Evolutionary conservation across 2,888 invertebrate genomes (phyloP), one percentile per base, ranked within the genome.

Genomic region (Entomobrya multifasciata): DNA sequence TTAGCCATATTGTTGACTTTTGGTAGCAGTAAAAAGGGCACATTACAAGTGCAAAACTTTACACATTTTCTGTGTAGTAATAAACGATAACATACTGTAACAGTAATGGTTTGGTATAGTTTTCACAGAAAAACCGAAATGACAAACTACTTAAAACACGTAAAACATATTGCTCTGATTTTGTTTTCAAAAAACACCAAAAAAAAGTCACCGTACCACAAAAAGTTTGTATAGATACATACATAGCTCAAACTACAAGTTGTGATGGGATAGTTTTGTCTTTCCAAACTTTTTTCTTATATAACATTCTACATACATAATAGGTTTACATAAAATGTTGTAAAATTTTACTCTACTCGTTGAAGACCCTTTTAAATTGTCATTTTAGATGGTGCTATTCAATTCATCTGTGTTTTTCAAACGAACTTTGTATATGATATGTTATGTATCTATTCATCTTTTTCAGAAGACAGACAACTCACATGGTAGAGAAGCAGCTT

Each of bases 391-490:
- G 25, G 78, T 78, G 78, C 62, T 62, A 78, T 62, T 60, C 60
- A 57, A 78, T 49, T 49, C 72, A 47, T 47, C 60, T 27, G 60
- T 60, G 60, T 78, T 60, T 49, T 49, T 72, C 27, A 72, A 72
- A 47, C 17, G 25, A 72, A 44, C 72, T 25, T 49, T 78, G 44
- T 47, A 62, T 79, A n/a, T n/a, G n/a, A n/a, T n/a, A n/a, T n/a
- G n/a, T n/a, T n/a, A 52, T 52, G 44, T 62, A 80, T 55, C 80
- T 80, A 70, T 80, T 80, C 67, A 80, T 80, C 80, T 80, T 80
- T 67, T n/a, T 80, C 80, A 70, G 17, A 60, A 11, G 13, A 27
- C 60, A 60, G 60, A 60, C 60, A 27, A 25, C 60, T 27, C 27
- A 60, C 25, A 22, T 22, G 22, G n/a, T n/a, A n/a, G n/a, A n/a